Conservation (phyloP, 2,888 invertebrate species). For the Pristionchus exspectatus region DNA sequence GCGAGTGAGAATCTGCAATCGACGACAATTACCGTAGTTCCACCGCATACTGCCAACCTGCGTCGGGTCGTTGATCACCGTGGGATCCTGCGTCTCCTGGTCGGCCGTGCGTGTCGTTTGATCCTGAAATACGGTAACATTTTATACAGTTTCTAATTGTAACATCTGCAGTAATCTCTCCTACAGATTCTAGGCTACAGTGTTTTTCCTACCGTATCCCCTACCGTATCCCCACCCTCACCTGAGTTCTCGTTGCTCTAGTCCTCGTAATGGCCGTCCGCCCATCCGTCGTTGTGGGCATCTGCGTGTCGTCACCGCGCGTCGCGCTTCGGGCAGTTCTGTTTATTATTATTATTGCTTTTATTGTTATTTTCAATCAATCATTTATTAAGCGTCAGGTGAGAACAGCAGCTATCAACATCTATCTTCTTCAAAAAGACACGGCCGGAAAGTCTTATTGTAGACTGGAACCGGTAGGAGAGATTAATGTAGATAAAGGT, state of each 20-base stretch:
- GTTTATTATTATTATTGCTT: background rate
- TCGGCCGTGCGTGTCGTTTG: constrained; percentile 38
- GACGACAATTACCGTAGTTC: background rate
- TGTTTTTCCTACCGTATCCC: background rate
- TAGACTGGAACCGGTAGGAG: too few species aligned
- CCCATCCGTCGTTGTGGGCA: background rate
- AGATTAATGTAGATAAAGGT: too few species aligned
- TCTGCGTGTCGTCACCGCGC: background rate
- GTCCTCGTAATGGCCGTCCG: background rate
- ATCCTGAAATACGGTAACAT: too few species aligned
- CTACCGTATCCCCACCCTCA: background rate
- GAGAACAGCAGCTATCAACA: too few species aligned
- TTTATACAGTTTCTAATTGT: background rate
- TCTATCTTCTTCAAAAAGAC: too few species aligned
- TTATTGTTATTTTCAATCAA: too few species aligned
- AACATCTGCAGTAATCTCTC: too few species aligned
- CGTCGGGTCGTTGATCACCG: constrained; percentile 13
- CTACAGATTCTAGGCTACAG: too few species aligned
- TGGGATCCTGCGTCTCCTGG: constrained; percentile 38
- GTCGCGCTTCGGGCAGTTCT: background rate
- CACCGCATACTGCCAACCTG: background rate
- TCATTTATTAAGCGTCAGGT: too few species aligned
- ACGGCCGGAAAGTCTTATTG: too few species aligned
- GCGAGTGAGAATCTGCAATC: background rate
- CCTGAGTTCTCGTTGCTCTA: constrained; percentile 7